Conservation (phyloP, 1,140 invertebrate genomes). For the Drosophila micromelanica region DNA sequence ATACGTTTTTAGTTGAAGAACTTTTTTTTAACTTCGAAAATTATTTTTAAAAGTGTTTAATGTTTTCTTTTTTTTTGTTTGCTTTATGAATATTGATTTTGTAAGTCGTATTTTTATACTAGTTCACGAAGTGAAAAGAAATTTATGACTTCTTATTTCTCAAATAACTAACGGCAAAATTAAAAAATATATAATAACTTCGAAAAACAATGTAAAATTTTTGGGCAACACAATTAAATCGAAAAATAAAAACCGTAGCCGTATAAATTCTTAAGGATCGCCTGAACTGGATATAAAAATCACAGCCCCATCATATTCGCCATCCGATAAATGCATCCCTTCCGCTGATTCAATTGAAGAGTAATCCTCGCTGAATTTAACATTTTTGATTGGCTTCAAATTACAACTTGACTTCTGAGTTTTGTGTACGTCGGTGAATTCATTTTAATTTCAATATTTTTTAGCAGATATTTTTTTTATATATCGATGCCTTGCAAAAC, state of each 20-base stretch:
- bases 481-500: no score
- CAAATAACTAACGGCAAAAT: neutral
- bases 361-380: neutral
- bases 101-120: no score
- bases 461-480: neutral
- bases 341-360: neutral
- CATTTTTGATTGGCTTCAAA: neutral
- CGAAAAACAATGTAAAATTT: neutral
- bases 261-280: neutral
- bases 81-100: no score
- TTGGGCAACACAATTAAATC: neutral
- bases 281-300: constrained; percentile 5
- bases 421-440: neutral
- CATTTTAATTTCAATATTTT: constrained; percentile 3
- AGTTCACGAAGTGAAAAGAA: no score
- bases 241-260: neutral
- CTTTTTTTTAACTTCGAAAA: no score
- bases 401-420: constrained; percentile 2
- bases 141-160: neutral
- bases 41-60: no score
- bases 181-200: constrained; percentile 3
- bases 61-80: no score
- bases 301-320: neutral
- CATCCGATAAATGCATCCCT: neutral
- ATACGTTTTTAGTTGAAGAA: no score